Conservation (phyloP, 2,888 invertebrate genomes). For the Euproctis similis region DNA sequence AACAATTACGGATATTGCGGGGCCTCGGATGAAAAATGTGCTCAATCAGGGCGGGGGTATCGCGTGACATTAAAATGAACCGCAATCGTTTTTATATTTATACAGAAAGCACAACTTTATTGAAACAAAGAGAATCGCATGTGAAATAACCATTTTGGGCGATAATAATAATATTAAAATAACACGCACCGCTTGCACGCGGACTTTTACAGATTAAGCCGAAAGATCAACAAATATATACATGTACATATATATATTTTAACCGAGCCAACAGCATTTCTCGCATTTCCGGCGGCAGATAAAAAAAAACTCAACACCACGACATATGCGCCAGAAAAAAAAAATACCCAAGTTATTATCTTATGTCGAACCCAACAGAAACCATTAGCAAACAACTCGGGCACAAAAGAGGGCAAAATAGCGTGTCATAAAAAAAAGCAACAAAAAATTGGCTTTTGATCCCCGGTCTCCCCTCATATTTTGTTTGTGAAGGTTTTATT, state of each 20-base stretch:
- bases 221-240: slow-evolving; percentile 69
- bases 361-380: slow-evolving; percentile 74
- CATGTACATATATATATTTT: too few relatives aligned
- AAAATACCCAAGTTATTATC: slow-evolving; percentile 71
- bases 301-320: slow-evolving; percentile 51
- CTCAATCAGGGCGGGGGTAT: slow-evolving; percentile 23
- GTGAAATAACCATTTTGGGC: too few relatives aligned
- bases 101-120: too few relatives aligned
- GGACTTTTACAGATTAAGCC: slow-evolving; percentile 56
- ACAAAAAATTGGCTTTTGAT: slow-evolving; percentile 72
- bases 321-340: slow-evolving; percentile 70
- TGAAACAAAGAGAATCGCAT: slow-evolving; percentile 38
- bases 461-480: slow-evolving; percentile 62
- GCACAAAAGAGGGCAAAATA: slow-evolving; percentile 73
- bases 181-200: slow-evolving; percentile 32
- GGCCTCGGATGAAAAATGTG: slow-evolving; percentile 44
- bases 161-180: too few relatives aligned
- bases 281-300: slow-evolving; percentile 70
- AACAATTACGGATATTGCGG: slow-evolving; percentile 59
- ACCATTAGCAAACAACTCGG: slow-evolving; percentile 75
- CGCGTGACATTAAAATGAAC: slow-evolving; percentile 25
- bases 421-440: slow-evolving; percentile 63
- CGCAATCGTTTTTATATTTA: slow-evolving; percentile 30
- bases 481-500: slow-evolving; percentile 68
- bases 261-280: slow-evolving; percentile 63